Evolutionary conservation across 2,888 invertebrate species (phyloP), one percentile per base, ranked within the genome.

Genomic region (Charanyca ferruginea): DNA sequence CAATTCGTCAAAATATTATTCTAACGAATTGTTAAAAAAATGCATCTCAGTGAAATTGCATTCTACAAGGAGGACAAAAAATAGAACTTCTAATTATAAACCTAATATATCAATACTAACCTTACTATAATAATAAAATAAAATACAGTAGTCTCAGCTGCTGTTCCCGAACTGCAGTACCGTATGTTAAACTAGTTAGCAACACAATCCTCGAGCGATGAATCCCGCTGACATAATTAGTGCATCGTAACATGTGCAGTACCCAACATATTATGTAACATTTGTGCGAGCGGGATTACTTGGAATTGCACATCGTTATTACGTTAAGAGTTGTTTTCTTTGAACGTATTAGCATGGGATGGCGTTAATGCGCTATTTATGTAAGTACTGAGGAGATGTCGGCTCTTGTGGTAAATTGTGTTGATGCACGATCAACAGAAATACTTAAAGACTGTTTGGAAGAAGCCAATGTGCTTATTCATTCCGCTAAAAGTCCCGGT

Each of bases 141-240:
- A 73, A 45, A 51, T 45, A 41, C 41, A 13, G 9, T 9, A 20
- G n/a, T 44, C 9, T 1, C 23, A 57, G 7, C 55, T 2, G 7
- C 55, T 2, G 18, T 42, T 20, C 32, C 35, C 20, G 13, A 73
- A 59, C 68, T 63, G 60, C 20, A 61, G 48, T 9, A 32, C 35
- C 28, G 25, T 66, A 76, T 70, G 55, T 52, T 49, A 47, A 66
- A 66, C 48, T 66, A 63, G 69, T 78, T 77, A 66, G 38, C 42
- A 69, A 49, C 48, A 61, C 69, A 66, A 80, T 65, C 48, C 68
- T 61, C 63, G 7, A 55, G 79, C 68, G 69, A 61, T 64, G 74
- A 73, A 73, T 73, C 51, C 53, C 49, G 63, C 48, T 78, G 74
- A 81, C 66, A 53, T 69, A 78, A 78, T 78, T 73, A 81, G 52